These are phyloP conservation scores for Microvelia longipes DNA, from an alignment of 1,140 invertebrate genomes.

Conservation along the genomic window DNA sequence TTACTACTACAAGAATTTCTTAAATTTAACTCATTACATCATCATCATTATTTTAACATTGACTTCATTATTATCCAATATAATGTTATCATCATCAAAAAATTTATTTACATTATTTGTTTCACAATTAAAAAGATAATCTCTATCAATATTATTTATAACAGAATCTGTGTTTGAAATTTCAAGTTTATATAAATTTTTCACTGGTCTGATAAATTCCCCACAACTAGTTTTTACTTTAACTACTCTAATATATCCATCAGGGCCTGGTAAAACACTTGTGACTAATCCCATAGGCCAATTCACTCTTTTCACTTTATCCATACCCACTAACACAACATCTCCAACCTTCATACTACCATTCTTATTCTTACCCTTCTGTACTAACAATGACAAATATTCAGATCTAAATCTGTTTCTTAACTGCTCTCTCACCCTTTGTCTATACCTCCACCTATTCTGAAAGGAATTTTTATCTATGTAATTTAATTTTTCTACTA, in stretches of 20 bases:
- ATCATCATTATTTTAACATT: too few species aligned
- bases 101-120: too few species aligned
- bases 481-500: constrained; percentile 14
- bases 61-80: too few species aligned
- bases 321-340: constrained; percentile 20
- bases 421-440: constrained; percentile 5
- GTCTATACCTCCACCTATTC: background rate
- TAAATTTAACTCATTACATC: too few species aligned
- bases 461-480: background rate
- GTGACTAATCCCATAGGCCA: constrained; percentile 24
- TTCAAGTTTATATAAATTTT: background rate
- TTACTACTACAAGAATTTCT: too few species aligned
- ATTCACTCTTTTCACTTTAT: constrained; percentile 19
- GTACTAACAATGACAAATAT: constrained; percentile 5
- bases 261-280: constrained; percentile 18
- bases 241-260: constrained; percentile 20
- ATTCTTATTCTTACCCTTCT: background rate
- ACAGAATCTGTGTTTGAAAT: too few species aligned
- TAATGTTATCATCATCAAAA: too few species aligned
- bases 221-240: background rate
- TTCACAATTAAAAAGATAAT: too few species aligned
- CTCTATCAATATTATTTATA: too few species aligned
- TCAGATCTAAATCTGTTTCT: constrained; percentile 5
- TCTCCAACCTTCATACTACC: constrained; percentile 6
- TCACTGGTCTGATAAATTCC: background rate